Base-by-base conservation (phyloP, 35 echinoderm and acorn worm genomes). In the Heliocidaris erythrogramma region DNA sequence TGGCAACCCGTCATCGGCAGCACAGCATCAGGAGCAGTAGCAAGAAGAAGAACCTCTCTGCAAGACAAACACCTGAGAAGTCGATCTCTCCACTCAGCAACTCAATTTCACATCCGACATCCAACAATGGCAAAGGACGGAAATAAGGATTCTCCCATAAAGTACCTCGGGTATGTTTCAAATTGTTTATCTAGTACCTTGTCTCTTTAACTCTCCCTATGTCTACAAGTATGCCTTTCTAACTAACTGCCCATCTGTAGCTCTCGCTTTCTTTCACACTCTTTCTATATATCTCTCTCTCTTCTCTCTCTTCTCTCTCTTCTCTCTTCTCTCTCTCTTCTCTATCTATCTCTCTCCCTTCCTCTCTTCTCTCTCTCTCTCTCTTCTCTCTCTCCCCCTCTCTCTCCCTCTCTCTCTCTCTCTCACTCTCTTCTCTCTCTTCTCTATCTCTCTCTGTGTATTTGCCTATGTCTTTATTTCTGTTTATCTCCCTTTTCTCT, bases 111-210 rank as follows among this genome's bases (percentile, higher is more conserved):
- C 65, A 78, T 7, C 65, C 65, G 21, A 78, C 65, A n/a, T 78
- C 65, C 65, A 78, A 78, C 65, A 27, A 78, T 78, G 65, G 65
- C 65, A 4, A 78, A 78, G 65, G 65, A 78, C 27, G 21, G 27
- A 24, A 78, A 78, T 4, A 78, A 78, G 18, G 65, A 78, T 78
- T 78, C 21, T 78, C 21, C 21, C 8, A 78, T 78, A 17, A 78
- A 78, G 65, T 78, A 78, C 65, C 65, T 78, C 2, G 65, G 65
- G 65, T 78, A 78, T 78, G 65, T 78, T 78, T 78, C 65, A 78
- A 7, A 5, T 78, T 78, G 65, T 78, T 78, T 78, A 24, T 27
- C 65, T 78, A 42, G 4, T 78, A n/a, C 27, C 65, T 42, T 78
- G 65, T 78, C 17, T 18, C 65, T 78, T 78, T 78, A 21, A 78